These are phyloP conservation scores for Apus apus DNA, from an alignment of 2,113 vertebrate species.

Conservation along the genomic window DNA sequence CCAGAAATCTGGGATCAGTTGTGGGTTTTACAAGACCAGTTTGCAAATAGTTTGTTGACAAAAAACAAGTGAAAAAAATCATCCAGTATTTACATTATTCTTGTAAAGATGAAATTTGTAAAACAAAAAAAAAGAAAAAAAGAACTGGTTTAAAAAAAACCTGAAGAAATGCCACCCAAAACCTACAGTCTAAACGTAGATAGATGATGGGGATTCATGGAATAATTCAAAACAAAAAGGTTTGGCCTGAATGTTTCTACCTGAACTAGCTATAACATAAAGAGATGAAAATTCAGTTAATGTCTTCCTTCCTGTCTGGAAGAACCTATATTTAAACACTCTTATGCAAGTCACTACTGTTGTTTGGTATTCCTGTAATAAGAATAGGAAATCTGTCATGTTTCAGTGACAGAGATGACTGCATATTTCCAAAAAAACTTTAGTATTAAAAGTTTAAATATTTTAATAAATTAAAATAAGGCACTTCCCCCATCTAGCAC, in stretches of 20 bases:
- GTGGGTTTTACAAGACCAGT: neutral
- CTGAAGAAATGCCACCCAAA: neutral
- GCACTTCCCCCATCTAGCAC: neutral
- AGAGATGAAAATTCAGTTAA: neutral
- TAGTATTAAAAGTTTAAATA: neutral
- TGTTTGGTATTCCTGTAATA: neutral
- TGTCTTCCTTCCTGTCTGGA: neutral
- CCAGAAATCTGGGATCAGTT: neutral
- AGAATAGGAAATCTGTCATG: neutral
- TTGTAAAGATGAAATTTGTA: neutral
- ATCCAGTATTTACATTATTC: neutral
- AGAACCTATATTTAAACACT: neutral
- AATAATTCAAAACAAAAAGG: neutral
- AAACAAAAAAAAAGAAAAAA: neutral
- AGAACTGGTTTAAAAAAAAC: neutral
- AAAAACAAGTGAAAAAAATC: neutral
- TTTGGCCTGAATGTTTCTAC: neutral
- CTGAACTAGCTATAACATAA: neutral
- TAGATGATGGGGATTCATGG: accelerated
- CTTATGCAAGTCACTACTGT: neutral
- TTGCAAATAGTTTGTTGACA: neutral
- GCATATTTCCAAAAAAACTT: neutral
- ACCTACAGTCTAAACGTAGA: neutral
- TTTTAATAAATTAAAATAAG: neutral
- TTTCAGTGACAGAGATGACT: neutral